Percentiles rank a stretch among this genome's conserved stretches.
Conservation (phyloP, 2,888 invertebrate species). For the Erebia palarica region DNA sequence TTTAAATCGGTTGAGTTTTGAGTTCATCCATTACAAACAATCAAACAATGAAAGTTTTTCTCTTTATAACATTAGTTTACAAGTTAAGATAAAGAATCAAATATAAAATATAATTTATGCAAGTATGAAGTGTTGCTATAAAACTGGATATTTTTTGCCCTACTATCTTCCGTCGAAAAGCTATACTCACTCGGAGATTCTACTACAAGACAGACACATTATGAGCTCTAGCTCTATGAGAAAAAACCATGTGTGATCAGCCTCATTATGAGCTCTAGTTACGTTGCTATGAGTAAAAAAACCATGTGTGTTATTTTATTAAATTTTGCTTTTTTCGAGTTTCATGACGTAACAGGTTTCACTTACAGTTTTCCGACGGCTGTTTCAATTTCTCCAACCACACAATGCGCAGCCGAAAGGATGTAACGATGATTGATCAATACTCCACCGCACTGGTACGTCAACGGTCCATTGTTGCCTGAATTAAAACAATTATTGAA, state of each 20-base stretch:
- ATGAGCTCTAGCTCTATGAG: not conserved
- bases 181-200: no score
- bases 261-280: not conserved
- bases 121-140: no score
- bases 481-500: conserved; percentile 2
- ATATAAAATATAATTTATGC: no score
- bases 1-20: no score
- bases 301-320: not conserved
- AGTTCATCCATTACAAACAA: no score
- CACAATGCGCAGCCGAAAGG: conserved; percentile 85
- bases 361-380: conserved; percentile 82
- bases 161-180: no score
- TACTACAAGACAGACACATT: no score
- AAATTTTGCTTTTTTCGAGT: not conserved
- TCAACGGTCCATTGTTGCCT: conserved; percentile 50
- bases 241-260: not conserved
- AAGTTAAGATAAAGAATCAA: no score
- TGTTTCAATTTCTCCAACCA: conserved; percentile 71
- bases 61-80: no score
- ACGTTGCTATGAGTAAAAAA: not conserved
- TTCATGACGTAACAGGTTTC: not conserved
- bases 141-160: no score
- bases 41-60: no score
- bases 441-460: conserved; percentile 84
- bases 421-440: conserved; percentile 82